phyloP scores from a whole-genome alignment of 2,888 invertebrate species.

The Archips xylosteana region DNA sequence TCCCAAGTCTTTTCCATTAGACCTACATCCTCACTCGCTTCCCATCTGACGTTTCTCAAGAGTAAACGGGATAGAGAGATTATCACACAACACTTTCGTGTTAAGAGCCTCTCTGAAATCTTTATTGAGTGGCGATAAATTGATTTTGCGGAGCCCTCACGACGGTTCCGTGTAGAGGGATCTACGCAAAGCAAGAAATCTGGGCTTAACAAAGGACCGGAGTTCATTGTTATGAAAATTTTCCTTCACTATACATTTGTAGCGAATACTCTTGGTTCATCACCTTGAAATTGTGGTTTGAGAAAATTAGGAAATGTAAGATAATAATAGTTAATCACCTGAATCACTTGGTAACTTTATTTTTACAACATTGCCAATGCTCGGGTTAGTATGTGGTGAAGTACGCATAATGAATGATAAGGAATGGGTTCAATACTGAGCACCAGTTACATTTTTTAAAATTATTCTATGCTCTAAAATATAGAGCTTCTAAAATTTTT shows the following conservation, averaged over 20 bases:
- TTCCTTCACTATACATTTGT: slow-evolving; percentile 17
- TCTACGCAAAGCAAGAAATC: slow-evolving; percentile 32
- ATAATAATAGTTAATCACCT: too few relatives aligned
- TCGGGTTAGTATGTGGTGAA: too few relatives aligned
- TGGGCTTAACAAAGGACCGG: slow-evolving; percentile 24
- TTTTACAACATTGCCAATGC: too few relatives aligned
- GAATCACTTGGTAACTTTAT: too few relatives aligned
- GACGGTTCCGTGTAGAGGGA: slow-evolving; percentile 29
- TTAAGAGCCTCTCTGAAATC: slow-evolving; percentile 62
- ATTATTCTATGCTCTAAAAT: too few relatives aligned
- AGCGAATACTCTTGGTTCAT: neutral
- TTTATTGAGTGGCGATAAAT: slow-evolving; percentile 67
- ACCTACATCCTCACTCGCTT: slow-evolving; percentile 43
- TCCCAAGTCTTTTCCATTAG: slow-evolving; percentile 44
- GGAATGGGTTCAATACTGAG: too few relatives aligned
- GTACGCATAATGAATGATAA: too few relatives aligned
- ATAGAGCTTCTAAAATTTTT: too few relatives aligned
- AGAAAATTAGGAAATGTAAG: neutral
- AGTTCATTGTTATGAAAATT: slow-evolving; percentile 34
- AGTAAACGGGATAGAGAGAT: slow-evolving; percentile 55
- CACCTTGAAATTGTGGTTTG: neutral
- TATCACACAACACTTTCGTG: slow-evolving; percentile 64
- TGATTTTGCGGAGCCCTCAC: slow-evolving; percentile 50
- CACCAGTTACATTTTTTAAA: too few relatives aligned
- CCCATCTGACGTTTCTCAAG: slow-evolving; percentile 55